A percentile compares a stretch with the other conserved stretches of the same genome.
phyloP scores from a whole-genome alignment of 2,888 invertebrate species.

The Isotomurus palustris region DNA sequence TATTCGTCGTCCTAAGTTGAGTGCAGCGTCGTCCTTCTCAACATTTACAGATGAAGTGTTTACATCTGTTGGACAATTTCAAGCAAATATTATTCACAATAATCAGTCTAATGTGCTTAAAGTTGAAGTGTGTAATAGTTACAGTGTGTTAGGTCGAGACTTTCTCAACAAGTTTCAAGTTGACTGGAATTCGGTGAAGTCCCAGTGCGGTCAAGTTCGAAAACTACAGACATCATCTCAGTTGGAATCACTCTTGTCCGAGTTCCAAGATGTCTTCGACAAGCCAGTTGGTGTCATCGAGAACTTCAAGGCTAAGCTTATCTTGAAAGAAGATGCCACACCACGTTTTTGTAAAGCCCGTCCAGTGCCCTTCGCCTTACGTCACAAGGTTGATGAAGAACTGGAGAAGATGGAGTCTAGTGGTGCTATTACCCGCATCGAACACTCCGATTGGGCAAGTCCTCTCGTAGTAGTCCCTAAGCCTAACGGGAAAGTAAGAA shows the following conservation, averaged over 20 bases:
- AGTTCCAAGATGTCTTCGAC: constrained; percentile 20
- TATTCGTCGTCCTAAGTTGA: background rate
- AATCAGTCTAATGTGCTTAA: no score
- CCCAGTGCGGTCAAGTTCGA: background rate
- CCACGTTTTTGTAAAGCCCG: constrained; percentile 44
- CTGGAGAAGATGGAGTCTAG: constrained; percentile 38
- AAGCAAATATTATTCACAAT: no score
- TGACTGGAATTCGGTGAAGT: constrained; percentile 16
- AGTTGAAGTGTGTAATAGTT: no score
- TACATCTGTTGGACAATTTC: no score
- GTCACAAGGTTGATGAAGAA: constrained; percentile 43
- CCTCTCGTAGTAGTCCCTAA: constrained; percentile 50
- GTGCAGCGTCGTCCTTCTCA: background rate
- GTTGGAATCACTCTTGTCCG: constrained; percentile 11
- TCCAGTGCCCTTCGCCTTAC: constrained; percentile 47
- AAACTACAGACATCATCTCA: background rate
- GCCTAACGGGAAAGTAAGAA: constrained; percentile 46
- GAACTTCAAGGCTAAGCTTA: constrained; percentile 31
- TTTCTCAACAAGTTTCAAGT: constrained; percentile 15
- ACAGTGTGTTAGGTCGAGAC: constrained; percentile 32
- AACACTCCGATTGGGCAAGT: constrained; percentile 47
- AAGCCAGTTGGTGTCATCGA: constrained; percentile 30
- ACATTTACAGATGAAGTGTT: no score
- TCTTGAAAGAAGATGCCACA: constrained; percentile 43
- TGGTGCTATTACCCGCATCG: constrained; percentile 40